A percentile compares a stretch with the other conserved stretches of the same genome.
Conservation (phyloP, 2,113 vertebrate genomes). For the Notarius quadriscutis region DNA sequence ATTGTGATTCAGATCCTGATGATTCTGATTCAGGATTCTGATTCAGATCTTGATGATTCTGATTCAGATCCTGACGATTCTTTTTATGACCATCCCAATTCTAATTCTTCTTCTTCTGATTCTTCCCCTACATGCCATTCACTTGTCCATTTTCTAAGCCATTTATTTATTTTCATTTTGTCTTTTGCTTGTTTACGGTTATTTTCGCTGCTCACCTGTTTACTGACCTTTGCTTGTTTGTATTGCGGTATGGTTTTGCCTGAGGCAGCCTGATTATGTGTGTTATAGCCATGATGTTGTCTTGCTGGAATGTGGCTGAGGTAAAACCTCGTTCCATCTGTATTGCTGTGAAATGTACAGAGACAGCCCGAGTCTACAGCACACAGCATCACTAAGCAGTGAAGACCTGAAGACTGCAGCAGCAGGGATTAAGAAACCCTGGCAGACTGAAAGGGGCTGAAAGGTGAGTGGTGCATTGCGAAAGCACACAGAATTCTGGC, state of each 20-base stretch:
- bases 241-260: background rate
- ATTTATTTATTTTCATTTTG: background rate
- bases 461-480: background rate
- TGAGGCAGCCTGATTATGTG: background rate
- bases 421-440: background rate
- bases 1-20: background rate
- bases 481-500: slow-evolving; percentile 12
- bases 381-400: slow-evolving; percentile 8
- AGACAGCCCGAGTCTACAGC: background rate
- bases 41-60: background rate
- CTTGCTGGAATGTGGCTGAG: background rate
- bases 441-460: background rate
- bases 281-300: background rate
- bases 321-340: background rate
- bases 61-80: background rate
- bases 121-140: background rate
- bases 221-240: no score
- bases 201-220: background rate
- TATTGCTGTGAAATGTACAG: background rate
- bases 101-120: background rate
- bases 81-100: background rate
- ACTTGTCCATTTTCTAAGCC: background rate
- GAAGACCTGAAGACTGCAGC: slow-evolving; percentile 4
- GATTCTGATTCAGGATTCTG: background rate
- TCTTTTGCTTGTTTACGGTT: background rate